Conservation (phyloP, 2,888 invertebrate species). For the Stenodera caucasica region DNA sequence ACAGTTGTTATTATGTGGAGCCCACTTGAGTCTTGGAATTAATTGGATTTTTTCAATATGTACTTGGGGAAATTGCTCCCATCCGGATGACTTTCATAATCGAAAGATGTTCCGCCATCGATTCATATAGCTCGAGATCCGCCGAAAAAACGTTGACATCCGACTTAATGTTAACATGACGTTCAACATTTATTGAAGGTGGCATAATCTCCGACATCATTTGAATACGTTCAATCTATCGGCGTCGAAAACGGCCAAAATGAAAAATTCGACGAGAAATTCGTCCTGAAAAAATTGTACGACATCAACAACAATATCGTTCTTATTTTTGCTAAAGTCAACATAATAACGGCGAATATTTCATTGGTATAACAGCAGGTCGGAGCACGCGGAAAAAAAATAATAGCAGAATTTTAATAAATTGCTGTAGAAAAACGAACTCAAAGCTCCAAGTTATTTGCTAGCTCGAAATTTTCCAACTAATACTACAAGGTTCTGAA, state of each 20-base stretch:
- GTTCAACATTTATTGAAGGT: conserved; percentile 26
- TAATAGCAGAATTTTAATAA: conserved; percentile 20
- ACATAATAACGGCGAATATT: conserved; percentile 14
- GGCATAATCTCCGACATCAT: conserved; percentile 1
- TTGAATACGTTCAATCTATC: not conserved
- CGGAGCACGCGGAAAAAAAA: not conserved
- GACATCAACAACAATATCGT: not conserved
- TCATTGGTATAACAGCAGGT: not conserved
- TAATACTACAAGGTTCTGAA: not conserved
- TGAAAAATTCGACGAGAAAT: too few relatives aligned
- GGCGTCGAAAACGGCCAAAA: not conserved
- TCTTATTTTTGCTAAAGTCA: not conserved
- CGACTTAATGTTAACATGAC: conserved; percentile 28
- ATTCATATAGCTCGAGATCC: not conserved
- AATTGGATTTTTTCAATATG: conserved; percentile 16
- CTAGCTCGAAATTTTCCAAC: conserved; percentile 1
- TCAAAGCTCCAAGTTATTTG: conserved; percentile 3
- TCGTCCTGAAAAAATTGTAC: not conserved
- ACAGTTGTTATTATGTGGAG: not conserved
- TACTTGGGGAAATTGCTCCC: not conserved
- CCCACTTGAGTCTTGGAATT: conserved; percentile 11
- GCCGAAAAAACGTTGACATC: conserved; percentile 12
- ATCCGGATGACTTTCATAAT: conserved; percentile 23
- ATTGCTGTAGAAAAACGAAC: not conserved
- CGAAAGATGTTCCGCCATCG: conserved; percentile 17